Conservation (phyloP, 2,888 invertebrate genomes). For the Pammene aurita region DNA sequence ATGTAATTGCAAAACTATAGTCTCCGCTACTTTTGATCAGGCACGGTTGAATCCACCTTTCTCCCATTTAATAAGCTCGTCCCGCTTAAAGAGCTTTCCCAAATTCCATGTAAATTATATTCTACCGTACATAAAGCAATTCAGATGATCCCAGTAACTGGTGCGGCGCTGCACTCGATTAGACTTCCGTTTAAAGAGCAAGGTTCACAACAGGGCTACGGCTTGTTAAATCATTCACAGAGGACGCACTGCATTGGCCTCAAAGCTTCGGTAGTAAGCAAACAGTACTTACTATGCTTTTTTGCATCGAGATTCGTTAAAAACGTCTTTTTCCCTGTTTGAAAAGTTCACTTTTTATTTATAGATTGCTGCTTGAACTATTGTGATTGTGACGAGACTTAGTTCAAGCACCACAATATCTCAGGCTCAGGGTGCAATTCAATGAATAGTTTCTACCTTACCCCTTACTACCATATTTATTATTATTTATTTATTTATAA, state of each 20-base stretch:
- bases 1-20: not conserved
- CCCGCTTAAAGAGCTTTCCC: not conserved
- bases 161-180: conserved; percentile 36
- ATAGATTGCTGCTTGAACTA: too few species aligned
- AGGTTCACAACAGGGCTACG: conserved; percentile 41
- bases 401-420: too few species aligned
- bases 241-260: conserved; percentile 11
- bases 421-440: too few species aligned
- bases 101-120: not conserved
- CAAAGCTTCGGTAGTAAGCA: not conserved
- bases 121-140: not conserved
- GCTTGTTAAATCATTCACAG: conserved; percentile 37
- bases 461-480: too few species aligned
- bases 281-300: not conserved
- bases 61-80: too few species aligned
- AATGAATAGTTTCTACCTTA: too few species aligned
- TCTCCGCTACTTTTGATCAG: not conserved
- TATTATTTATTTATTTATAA: too few species aligned
- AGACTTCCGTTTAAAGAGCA: conserved; percentile 34
- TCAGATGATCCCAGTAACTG: conserved; percentile 15
- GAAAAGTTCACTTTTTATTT: too few species aligned
- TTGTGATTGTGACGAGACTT: too few species aligned
- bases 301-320: too few species aligned
- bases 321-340: too few species aligned
- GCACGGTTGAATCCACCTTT: too few species aligned